These are phyloP conservation scores for Lomographa bimaculata DNA, from an alignment of 2,888 invertebrate species.

Conservation along the genomic window DNA sequence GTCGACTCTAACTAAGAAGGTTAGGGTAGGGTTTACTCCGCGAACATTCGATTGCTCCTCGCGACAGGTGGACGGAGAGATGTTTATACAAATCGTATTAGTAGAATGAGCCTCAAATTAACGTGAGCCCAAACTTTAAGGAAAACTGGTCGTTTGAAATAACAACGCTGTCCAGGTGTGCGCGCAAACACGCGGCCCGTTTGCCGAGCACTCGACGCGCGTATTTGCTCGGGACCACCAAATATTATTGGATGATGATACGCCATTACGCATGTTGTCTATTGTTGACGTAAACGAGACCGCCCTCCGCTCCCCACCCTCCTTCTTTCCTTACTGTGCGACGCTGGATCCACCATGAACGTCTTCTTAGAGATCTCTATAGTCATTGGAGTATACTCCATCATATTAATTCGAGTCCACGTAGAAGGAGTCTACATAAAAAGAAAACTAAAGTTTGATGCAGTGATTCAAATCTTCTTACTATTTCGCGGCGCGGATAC, in stretches of 20 bases:
- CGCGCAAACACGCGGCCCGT: constrained; percentile 43
- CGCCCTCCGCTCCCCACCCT: constrained; percentile 3
- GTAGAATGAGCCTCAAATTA: constrained; percentile 61
- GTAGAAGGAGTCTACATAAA: too few species aligned
- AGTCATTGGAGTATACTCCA: too few species aligned
- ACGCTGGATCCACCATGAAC: too few species aligned
- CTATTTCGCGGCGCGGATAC: too few species aligned
- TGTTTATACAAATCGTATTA: constrained; percentile 56
- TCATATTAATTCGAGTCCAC: not conserved
- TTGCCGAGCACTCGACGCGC: constrained; percentile 43
- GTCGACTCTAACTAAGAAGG: too few species aligned
- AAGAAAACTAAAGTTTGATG: too few species aligned
- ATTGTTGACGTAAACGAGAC: constrained; percentile 44
- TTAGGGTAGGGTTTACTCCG: too few species aligned
- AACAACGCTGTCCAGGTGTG: constrained; percentile 51
- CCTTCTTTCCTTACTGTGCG: not conserved
- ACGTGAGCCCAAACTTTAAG: constrained; percentile 55
- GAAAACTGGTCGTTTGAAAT: constrained; percentile 56
- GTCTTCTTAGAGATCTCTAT: too few species aligned
- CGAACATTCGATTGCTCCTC: too few species aligned
- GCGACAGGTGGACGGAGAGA: constrained; percentile 23
- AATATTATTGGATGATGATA: constrained; percentile 72
- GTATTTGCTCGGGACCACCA: constrained; percentile 34
- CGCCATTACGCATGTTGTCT: constrained; percentile 56
- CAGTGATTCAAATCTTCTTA: too few species aligned